Base-by-base conservation (phyloP, 2,888 invertebrate genomes). In the Ectemnius lituratus region DNA sequence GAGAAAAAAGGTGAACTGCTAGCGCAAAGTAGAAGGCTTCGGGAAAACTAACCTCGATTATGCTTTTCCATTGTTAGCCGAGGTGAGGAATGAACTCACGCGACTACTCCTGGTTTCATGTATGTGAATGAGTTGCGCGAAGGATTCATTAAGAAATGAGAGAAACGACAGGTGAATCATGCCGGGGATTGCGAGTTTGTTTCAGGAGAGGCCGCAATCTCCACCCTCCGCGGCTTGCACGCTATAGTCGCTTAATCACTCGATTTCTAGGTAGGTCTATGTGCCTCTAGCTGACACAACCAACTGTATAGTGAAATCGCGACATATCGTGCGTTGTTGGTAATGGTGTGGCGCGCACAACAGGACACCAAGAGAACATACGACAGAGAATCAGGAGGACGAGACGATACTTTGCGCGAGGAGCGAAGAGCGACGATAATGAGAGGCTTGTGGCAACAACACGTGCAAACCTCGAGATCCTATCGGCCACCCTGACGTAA, bases 401-500 rank as follows among this genome's bases (percentile, higher is more conserved):
- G 80, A 72, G 70, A 82, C 76, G 82, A 76, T 80, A 82, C 73
- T 80, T 79, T 79, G 80, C 79, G 81, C 74, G 78, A 82, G 83
- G 78, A 79, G 74, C 79, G 81, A 78, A 75, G 73, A 64, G 72
- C 72, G 85, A 84, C 81, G 83, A 81, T 87, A 86, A 87, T 85
- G 85, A 86, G 85, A 79, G 86, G 82, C 83, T 79, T 83, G 86
- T 75, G 85, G 85, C n/a, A 52, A 16, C 82, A 84, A 84, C 85
- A 66, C 80, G 85, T 82, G 83, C 81, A 85, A 83, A 85, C 14
- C 52, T 52, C 52, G 81, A 84, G 86, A 87, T 86, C 77, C 74
- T 87, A 87, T 87, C 87, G 73, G 73, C 68, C 59, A 58, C 23
- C 66, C 83, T 88, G 88, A 87, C 85, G 88, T 86, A 89, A 89